Percentiles rank a stretch among this genome's conserved stretches.
Conservation (phyloP, 2,888 invertebrate genomes). For the Eupithecia subumbrata region DNA sequence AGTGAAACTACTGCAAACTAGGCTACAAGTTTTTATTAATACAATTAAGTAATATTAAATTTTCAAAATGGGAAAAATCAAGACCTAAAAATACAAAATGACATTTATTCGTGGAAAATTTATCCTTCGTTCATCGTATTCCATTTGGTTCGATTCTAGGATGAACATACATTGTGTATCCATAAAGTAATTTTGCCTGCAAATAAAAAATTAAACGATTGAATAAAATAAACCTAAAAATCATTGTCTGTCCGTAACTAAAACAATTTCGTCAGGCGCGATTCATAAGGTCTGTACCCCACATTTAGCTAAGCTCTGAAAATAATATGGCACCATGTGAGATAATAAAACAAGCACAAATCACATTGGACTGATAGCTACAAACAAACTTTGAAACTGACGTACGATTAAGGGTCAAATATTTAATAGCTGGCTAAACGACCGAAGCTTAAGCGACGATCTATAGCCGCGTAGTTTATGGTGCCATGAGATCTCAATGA, state of each 20-base stretch:
- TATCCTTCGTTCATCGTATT: background rate
- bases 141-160: background rate
- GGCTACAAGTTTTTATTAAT: background rate
- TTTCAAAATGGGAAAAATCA: no score
- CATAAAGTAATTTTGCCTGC: background rate
- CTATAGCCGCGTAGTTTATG: background rate
- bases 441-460: background rate
- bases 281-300: conserved; percentile 53
- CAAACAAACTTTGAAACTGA: no score
- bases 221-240: conserved; percentile 41
- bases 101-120: background rate
- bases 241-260: conserved; percentile 56
- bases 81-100: background rate
- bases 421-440: no score
- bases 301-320: background rate
- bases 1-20: background rate
- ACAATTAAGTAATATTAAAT: background rate
- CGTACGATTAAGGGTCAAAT: no score
- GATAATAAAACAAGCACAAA: background rate
- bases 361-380: background rate
- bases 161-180: background rate
- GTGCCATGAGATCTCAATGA: background rate
- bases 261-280: conserved; percentile 61
- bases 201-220: conserved; percentile 17
- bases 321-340: background rate